Conservation (phyloP, 2,113 vertebrate species). For the Megaceryle torquata region DNA sequence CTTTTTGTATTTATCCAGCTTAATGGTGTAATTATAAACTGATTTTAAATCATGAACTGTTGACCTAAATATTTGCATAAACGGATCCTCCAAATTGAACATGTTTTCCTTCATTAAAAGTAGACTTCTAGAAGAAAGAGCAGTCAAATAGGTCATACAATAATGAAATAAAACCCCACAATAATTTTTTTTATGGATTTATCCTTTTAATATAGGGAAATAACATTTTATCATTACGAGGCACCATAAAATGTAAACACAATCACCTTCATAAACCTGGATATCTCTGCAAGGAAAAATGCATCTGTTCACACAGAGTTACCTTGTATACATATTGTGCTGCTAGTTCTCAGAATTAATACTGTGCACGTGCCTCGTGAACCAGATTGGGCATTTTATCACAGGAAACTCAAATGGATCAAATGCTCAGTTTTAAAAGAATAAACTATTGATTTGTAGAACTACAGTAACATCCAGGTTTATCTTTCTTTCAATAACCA, state of each 20-base stretch:
- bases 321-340: slow-evolving; percentile 67
- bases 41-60: slow-evolving; percentile 10
- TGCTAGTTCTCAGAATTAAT: slow-evolving; percentile 22
- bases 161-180: slow-evolving; percentile 71
- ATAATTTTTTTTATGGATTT: slow-evolving; percentile 68
- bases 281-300: slow-evolving; percentile 72
- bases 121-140: slow-evolving; percentile 3
- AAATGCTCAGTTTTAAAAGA: slow-evolving; percentile 54
- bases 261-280: slow-evolving; percentile 91
- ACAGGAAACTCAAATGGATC: slow-evolving; percentile 41
- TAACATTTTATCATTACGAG: slow-evolving; percentile 89
- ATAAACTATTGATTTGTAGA: slow-evolving; percentile 54
- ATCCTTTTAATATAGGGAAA: slow-evolving; percentile 89
- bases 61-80: slow-evolving; percentile 12
- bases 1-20: slow-evolving; percentile 50
- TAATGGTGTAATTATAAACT: slow-evolving; percentile 42
- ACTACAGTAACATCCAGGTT: slow-evolving; percentile 83
- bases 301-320: slow-evolving; percentile 60
- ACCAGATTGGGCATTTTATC: slow-evolving; percentile 16
- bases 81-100: background rate
- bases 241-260: slow-evolving; percentile 98
- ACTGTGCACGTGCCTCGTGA: slow-evolving; percentile 37
- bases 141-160: background rate
- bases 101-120: background rate
- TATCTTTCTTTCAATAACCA: slow-evolving; percentile 81